Conservation (phyloP, 2,888 invertebrate species). For the Thecophora atra region DNA sequence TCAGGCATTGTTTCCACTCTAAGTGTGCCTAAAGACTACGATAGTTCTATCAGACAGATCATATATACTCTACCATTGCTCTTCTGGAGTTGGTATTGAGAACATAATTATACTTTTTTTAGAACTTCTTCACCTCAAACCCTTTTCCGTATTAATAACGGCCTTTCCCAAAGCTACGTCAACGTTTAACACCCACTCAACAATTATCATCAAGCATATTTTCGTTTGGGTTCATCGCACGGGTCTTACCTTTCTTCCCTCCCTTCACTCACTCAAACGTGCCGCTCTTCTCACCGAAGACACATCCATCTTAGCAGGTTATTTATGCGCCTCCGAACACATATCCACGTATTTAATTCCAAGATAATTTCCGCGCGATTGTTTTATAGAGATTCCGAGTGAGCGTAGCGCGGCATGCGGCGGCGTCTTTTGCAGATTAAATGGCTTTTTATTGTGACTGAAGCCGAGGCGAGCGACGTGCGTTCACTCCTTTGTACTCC, state of each 20-base stretch:
- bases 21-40: too few relatives aligned
- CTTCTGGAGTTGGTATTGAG: too few relatives aligned
- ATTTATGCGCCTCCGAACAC: too few relatives aligned
- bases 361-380: slow-evolving; percentile 31
- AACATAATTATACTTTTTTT: too few relatives aligned
- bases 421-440: slow-evolving; percentile 37
- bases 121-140: too few relatives aligned
- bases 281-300: not conserved
- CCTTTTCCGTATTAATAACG: too few relatives aligned
- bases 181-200: not conserved
- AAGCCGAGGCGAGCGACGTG: slow-evolving; percentile 25
- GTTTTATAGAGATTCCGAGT: slow-evolving; percentile 1
- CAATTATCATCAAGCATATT: not conserved
- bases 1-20: too few relatives aligned
- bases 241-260: not conserved
- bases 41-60: too few relatives aligned
- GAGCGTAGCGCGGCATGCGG: slow-evolving; percentile 26
- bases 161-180: too few relatives aligned
- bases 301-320: slow-evolving; percentile 17
- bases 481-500: slow-evolving; percentile 12
- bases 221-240: not conserved
- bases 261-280: not conserved
- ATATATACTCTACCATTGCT: too few relatives aligned
- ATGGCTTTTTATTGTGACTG: slow-evolving; percentile 29
- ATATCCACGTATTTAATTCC: slow-evolving; percentile 17